Evolutionary conservation across 2,888 invertebrate genomes (phyloP), one percentile per base, ranked within the genome.

Genomic region (Macrosiphum euphorbiae): DNA sequence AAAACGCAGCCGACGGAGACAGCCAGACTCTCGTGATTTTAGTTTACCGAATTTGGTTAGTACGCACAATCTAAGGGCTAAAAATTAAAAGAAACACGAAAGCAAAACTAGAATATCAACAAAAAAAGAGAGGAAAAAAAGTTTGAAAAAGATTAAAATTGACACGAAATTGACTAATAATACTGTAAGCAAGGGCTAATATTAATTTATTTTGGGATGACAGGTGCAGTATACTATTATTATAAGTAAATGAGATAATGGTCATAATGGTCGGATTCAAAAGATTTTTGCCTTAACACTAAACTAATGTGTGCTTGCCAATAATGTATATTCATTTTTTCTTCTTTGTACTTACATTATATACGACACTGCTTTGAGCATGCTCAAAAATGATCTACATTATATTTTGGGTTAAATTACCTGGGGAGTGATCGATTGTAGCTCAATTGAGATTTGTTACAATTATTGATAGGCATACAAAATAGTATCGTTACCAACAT

Each of bases 1-100:
- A 24, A 55, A 55, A 92, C 88, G 10, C 88, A n/a, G n/a, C 44
- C 88, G 44, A 88, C 78, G 78, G 91, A 92, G 61, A 87, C 67
- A 35, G 35, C 44, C 41, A 44, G 28, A 44, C 41, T 47, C 61
- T 87, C 44, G 86, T 50, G 87, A 92, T 92, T 92, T 92, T 67
- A 50, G 50, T 67, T 87, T 67, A 87, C 87, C 47, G 35, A 86
- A 92, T 67, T 67, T 20, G 61, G 35, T 87, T 92, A 61, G 61
- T 50, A 47, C 61, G 5, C n/a, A 58, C 35, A 67, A 50, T 67
- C 35, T 87, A 58, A 28, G 47, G 47, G 61, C 0, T 35, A 28
- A 84, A 44, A 85, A 85, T 58, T 28, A n/a, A 91, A 85, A 90
- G 20, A 90, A 67, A 91, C 41, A 91, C 52, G 41, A 91, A 85